These are phyloP conservation scores for Eurystomus gularis DNA, from an alignment of 2,113 vertebrate genomes.

Conservation along the genomic window DNA sequence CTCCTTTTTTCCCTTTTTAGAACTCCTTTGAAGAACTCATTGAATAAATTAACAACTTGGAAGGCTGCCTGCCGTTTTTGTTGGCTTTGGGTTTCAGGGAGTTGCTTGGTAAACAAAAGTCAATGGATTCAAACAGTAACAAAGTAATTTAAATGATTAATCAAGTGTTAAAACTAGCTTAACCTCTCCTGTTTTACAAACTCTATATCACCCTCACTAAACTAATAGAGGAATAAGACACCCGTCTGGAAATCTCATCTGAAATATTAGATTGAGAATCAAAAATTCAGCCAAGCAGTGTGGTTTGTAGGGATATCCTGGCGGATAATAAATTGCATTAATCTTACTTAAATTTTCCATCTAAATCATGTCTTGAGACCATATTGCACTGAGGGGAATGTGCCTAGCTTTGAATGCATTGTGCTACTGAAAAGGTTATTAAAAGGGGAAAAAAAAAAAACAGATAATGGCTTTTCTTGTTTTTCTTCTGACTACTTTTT, in stretches of 20 bases:
- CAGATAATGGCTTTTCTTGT: conserved; percentile 60
- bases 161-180: conserved; percentile 84
- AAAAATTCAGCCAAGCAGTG: conserved; percentile 83
- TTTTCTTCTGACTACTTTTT: conserved; percentile 61
- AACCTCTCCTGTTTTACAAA: conserved; percentile 83
- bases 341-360: conserved; percentile 92
- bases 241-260: conserved; percentile 97
- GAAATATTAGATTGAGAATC: conserved; percentile 83
- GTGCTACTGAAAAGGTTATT: conserved; percentile 83
- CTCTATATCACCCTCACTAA: conserved; percentile 89
- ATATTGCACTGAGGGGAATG: conserved; percentile 73
- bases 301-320: conserved; percentile 96
- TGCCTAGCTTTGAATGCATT: conserved; percentile 77
- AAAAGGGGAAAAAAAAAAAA: conserved; percentile 42
- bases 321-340: conserved; percentile 92
- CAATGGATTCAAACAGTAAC: conserved; percentile 77
- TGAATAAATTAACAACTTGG: conserved; percentile 80
- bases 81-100: conserved; percentile 77
- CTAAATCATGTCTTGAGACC: conserved; percentile 81
- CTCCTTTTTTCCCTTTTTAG: conserved; percentile 41
- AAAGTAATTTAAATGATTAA: conserved; percentile 83
- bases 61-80: conserved; percentile 70
- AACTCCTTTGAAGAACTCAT: conserved; percentile 75
- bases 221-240: conserved; percentile 90
- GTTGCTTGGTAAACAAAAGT: conserved; percentile 81